Evolutionary conservation across 2,797 vertebrate genomes (phyloP), one percentile per base, ranked within the genome.

Genomic region (Coranthus polyacanthus): DNA sequence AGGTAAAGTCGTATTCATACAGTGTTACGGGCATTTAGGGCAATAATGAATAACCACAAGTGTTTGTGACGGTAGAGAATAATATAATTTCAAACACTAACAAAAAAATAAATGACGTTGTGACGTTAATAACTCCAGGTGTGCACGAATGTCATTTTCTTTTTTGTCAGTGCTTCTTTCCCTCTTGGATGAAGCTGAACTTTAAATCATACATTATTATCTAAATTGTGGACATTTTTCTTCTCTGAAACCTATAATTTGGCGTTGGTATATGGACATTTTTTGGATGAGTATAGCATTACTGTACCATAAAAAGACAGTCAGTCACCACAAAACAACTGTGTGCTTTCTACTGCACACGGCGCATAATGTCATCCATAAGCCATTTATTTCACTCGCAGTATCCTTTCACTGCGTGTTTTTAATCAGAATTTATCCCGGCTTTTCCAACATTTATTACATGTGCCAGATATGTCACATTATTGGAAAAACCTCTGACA

Each of bases 301-400:
- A 83, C 73, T 75, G 56, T 39, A 77, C 85, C 85, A 78, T 86
- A 90, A 85, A 90, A 92, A 89, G 83, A 87, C 69, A 51, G 62
- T 58, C 42, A 22, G 52, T 55, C 56, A 57, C 85, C 79, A n/a
- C 87, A 81, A 73, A 84, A 76, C 42, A 61, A 68, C 72, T 59
- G 49, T 59, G 62, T 44, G 16, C 59, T 72, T 60, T 58, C 65
- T 36, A 20, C 52, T 54, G 57, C 52, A 49, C 75, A 60, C 37
- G 38, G 65, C 67, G 60, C 53, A 66, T 17, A 43, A 36, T 43
- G 51, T 52, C 47, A 75, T 65, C 52, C 43, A 43, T 51, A 20
- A 54, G 46, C 42, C 51, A 53, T 68, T 72, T 58, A 67, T 74
- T 83, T 83, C 51, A 20, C 21, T 71, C 20, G 52, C 46, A 43